Evolutionary conservation across 2,888 invertebrate genomes (phyloP).

Genomic region (Drosophila borborema): DNA sequence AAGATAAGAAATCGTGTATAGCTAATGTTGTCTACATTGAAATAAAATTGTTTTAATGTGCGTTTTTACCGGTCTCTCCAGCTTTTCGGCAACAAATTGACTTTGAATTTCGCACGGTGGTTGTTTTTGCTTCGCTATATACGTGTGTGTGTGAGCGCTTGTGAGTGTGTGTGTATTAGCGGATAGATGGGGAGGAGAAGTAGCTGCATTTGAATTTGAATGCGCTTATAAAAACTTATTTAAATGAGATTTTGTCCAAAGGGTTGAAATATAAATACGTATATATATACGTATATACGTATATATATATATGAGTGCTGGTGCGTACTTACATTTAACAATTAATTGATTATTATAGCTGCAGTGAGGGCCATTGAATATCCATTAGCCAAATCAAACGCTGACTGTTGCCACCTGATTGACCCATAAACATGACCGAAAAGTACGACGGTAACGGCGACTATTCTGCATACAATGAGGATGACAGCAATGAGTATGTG

Average conservation of each 20-base stretch:
- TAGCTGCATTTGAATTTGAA: conserved; percentile 47
- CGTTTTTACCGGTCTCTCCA: conserved; percentile 41
- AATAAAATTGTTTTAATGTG: conserved; percentile 23
- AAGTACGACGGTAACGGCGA: conserved; percentile 85
- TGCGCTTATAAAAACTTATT: conserved; percentile 43
- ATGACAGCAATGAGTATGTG: conserved; percentile 83
- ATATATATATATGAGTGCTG: background rate
- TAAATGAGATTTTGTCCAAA: conserved; percentile 13
- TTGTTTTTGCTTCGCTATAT: conserved; percentile 56
- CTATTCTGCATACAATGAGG: conserved; percentile 83
- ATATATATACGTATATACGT: background rate
- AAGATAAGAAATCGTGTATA: conserved; percentile 16
- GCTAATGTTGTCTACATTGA: background rate
- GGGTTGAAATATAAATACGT: conserved; percentile 19
- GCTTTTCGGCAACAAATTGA: conserved; percentile 57
- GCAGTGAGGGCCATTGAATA: conserved; percentile 15
- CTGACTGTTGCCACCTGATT: conserved; percentile 35
- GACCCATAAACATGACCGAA: conserved; percentile 82
- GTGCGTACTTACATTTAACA: background rate
- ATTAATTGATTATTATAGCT: conserved; percentile 45
- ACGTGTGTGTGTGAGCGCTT: conserved; percentile 7
- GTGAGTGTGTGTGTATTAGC: conserved; percentile 17
- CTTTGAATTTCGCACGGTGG: conserved; percentile 64
- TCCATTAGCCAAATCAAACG: conserved; percentile 34
- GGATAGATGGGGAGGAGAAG: conserved; percentile 8